Percentiles rank a stretch among this genome's conserved stretches.
Conservation (phyloP, 2,888 invertebrate genomes). For the Nymphalis urticae region DNA sequence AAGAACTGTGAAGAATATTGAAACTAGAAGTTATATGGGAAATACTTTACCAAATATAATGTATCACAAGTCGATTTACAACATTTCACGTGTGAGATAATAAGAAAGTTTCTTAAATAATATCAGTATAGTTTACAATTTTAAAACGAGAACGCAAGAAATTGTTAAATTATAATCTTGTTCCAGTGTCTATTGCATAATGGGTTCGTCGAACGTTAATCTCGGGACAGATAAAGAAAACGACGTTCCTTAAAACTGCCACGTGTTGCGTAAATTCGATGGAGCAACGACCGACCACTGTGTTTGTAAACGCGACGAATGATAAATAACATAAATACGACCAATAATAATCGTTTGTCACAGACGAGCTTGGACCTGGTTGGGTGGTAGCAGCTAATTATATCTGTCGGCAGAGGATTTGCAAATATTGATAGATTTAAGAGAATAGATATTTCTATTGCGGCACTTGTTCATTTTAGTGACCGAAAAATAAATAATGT, state of each 20-base stretch:
- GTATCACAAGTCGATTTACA: too few relatives aligned
- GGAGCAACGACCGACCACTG: constrained; percentile 56
- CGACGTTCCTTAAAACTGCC: constrained; percentile 22
- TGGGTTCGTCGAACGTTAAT: constrained; percentile 43
- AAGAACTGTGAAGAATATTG: too few relatives aligned
- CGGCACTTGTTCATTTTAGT: neutral
- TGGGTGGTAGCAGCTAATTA: constrained; percentile 56
- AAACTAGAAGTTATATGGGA: too few relatives aligned
- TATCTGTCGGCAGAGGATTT: constrained; percentile 57
- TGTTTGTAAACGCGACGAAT: constrained; percentile 51
- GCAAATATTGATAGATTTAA: constrained; percentile 46
- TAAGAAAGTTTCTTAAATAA: too few relatives aligned
- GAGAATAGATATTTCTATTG: neutral
- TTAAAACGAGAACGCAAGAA: neutral
- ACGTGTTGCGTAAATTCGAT: constrained; percentile 52
- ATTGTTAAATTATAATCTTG: neutral
- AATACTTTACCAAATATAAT: too few relatives aligned
- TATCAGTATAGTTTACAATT: neutral
- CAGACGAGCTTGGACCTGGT: constrained; percentile 44
- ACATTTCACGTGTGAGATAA: too few relatives aligned
- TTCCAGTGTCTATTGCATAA: constrained; percentile 26
- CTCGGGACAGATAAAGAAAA: constrained; percentile 37
- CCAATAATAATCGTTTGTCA: constrained; percentile 62
- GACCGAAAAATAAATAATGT: neutral
- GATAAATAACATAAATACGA: constrained; percentile 56